Evolutionary conservation across 2,113 vertebrate species (phyloP).

Genomic region (Pogonocichla stellata): DNA sequence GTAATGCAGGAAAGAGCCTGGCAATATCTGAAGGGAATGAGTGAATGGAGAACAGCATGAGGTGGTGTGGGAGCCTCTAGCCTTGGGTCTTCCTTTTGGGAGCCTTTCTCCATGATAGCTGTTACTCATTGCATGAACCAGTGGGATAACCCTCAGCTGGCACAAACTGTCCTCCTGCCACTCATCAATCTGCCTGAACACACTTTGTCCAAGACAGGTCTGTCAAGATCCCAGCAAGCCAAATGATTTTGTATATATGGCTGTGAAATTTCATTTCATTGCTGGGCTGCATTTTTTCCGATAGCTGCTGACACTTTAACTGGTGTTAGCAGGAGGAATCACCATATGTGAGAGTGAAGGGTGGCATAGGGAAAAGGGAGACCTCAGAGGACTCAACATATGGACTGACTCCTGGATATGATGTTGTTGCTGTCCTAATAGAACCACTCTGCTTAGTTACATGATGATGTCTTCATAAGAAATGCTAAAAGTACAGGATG

Average conservation of each 20-base stretch:
- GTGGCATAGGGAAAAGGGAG: background rate
- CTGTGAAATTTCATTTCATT: background rate
- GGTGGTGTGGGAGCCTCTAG: background rate
- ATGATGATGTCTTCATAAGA: background rate
- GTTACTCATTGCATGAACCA: background rate
- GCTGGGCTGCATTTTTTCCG: background rate
- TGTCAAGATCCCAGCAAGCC: background rate
- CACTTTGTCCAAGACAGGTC: background rate
- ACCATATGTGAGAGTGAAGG: background rate
- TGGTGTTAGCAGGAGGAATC: background rate
- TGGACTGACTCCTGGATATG: background rate
- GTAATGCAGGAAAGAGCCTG: background rate
- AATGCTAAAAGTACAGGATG: background rate
- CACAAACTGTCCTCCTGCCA: background rate
- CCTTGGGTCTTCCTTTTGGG: background rate
- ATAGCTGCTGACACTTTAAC: background rate
- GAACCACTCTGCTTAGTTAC: background rate
- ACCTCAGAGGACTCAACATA: background rate
- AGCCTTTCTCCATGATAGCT: background rate
- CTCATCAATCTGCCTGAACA: background rate
- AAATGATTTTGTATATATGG: background rate
- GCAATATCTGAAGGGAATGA: background rate
- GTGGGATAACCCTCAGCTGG: background rate
- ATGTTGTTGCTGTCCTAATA: background rate
- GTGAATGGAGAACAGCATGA: background rate